A percentile compares a stretch with the other conserved stretches of the same genome.
Conservation (phyloP, 2,888 invertebrate species). For the Anoncus sp. region DNA sequence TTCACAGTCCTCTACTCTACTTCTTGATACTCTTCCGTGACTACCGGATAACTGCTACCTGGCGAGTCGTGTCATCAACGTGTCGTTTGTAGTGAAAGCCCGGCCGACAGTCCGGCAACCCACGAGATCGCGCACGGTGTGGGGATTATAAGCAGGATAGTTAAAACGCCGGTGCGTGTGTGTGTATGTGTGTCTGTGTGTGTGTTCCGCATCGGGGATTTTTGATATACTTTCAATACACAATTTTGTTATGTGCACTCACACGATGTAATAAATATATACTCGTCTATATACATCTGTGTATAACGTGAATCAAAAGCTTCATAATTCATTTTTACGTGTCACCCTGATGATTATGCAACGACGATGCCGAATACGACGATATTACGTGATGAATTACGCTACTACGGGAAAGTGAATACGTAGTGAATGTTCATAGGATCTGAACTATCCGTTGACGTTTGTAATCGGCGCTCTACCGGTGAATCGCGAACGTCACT, state of each 20-base stretch:
- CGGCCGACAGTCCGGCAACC: background rate
- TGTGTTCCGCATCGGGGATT: too few relatives aligned
- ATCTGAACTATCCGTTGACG: conserved; percentile 33
- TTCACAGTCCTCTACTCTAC: conserved; percentile 42
- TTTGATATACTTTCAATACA: background rate
- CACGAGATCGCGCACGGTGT: conserved; percentile 6
- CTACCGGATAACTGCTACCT: conserved; percentile 48
- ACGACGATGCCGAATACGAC: conserved; percentile 25
- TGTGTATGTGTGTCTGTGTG: too few relatives aligned
- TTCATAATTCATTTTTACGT: background rate
- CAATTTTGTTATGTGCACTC: background rate
- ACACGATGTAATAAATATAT: background rate
- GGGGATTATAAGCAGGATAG: conserved; percentile 3
- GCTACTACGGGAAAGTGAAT: conserved; percentile 15
- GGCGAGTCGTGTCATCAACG: background rate
- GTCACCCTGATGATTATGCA: background rate
- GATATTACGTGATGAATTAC: conserved; percentile 14
- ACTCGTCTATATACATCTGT: background rate
- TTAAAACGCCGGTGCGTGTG: background rate
- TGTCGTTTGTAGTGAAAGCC: conserved; percentile 15
- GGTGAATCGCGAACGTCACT: conserved; percentile 48
- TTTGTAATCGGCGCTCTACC: conserved; percentile 39
- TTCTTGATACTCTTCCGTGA: conserved; percentile 54
- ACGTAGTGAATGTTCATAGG: background rate
- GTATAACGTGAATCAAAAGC: background rate